These are phyloP conservation scores for Druon quercuslanigerum DNA, from an alignment of 1,140 invertebrate genomes.

Conservation along the genomic window DNA sequence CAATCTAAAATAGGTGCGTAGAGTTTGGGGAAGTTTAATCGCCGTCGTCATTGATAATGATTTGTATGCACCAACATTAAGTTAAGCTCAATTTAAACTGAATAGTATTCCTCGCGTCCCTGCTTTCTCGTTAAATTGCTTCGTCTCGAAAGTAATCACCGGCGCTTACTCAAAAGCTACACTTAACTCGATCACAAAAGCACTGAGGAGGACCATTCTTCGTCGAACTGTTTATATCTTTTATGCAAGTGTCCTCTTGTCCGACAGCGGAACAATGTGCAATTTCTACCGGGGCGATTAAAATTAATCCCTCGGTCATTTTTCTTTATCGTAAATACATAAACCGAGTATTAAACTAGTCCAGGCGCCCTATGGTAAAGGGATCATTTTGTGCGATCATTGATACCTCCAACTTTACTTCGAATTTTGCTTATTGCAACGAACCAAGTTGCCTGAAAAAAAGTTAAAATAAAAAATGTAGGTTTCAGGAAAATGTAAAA, in stretches of 20 bases:
- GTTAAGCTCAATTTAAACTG: slow-evolving; percentile 20
- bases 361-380: no score
- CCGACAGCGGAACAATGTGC: background rate
- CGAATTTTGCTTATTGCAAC: no score
- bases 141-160: slow-evolving; percentile 53
- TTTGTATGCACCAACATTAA: slow-evolving; percentile 6
- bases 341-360: background rate
- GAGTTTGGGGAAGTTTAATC: background rate
- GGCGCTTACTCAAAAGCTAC: slow-evolving; percentile 52
- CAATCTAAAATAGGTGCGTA: background rate
- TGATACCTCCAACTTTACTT: no score
- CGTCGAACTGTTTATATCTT: slow-evolving; percentile 47
- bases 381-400: no score
- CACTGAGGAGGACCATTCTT: slow-evolving; percentile 40
- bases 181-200: slow-evolving; percentile 52
- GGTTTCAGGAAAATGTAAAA: no score
- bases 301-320: background rate
- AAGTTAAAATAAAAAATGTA: no score
- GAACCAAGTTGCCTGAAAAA: no score
- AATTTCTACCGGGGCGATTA: background rate
- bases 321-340: background rate
- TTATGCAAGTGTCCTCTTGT: background rate
- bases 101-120: background rate
- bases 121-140: slow-evolving; percentile 53
- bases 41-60: slow-evolving; percentile 7